Evolutionary conservation across 2,113 vertebrate species (phyloP).

Genomic region (Oreochromis niloticus): DNA sequence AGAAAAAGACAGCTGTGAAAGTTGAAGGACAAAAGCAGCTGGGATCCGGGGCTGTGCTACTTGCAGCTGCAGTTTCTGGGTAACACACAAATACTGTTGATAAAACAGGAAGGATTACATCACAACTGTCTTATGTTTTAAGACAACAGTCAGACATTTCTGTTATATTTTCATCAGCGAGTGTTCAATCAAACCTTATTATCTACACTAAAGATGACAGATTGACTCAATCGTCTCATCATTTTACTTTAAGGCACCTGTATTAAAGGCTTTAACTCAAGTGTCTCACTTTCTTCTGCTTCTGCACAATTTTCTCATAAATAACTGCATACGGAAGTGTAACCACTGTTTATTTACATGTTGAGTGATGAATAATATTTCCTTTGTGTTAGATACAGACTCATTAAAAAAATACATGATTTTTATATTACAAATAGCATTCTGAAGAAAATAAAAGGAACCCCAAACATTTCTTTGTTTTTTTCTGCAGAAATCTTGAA

Average conservation of each 20-base stretch:
- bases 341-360: neutral
- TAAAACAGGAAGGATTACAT: slow-evolving; percentile 20
- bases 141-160: neutral
- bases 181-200: neutral
- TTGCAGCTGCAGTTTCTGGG: slow-evolving; percentile 13
- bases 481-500: neutral
- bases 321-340: neutral
- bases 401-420: neutral
- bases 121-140: neutral
- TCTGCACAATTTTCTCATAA: neutral
- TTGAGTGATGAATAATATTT: neutral
- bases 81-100: slow-evolving; percentile 25
- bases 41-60: neutral
- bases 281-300: neutral
- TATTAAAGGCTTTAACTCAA: neutral
- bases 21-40: slow-evolving; percentile 66
- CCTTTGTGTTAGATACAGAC: neutral
- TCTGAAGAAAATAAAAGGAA: neutral
- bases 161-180: neutral
- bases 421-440: neutral
- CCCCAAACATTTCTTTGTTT: neutral
- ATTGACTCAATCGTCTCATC: neutral
- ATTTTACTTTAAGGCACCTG: neutral
- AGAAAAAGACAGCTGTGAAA: slow-evolving; percentile 27
- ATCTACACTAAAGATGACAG: neutral